Evolutionary conservation across 1,140 invertebrate species (phyloP), one percentile per base, ranked within the genome.

Genomic region (Aricia agestis): DNA sequence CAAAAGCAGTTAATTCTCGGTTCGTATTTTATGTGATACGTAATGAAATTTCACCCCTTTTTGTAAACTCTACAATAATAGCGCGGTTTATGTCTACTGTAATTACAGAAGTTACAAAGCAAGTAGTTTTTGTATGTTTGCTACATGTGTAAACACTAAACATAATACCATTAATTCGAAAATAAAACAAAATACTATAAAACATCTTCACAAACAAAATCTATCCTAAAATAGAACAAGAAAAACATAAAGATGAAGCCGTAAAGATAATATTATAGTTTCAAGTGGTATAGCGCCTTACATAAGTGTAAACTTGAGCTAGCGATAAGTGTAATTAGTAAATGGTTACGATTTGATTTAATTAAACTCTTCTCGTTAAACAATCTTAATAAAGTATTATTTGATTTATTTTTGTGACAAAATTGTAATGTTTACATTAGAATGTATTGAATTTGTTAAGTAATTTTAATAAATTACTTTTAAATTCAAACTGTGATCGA

Each of bases 291-390:
- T 11, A 11, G 7, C 18, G 18, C 19, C 59, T 25, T 63, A 63
- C 19, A 19, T 19, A 63, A 63, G 59, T 19, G 59, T 63, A 63
- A 63, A 63, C 19, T 63, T 63, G 6, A 25, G 18, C 18, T 25
- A 63, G 18, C 19, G 59, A 63, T 63, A 63, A 63, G 59, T 19
- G 59, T 63, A 63, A 63, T 63, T 63, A 63, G 59, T 63, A 63
- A 63, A 63, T 63, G 59, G 59, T 63, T 63, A 63, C 59, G 11
- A 63, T 63, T 63, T 63, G 18, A 63, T 1, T 25, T 31, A 52
- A 19, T 63, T 19, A 25, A 19, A 63, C 59, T 11, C 1, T 63
- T 17, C 5, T 19, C 18, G 59, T 63, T 19, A 63, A 52, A 52
- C 4, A 15, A 52, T 52, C 45, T 52, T 3, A 15, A 11, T 11